Conservation (phyloP, 23 tunicate species). For the Styela clava region DNA sequence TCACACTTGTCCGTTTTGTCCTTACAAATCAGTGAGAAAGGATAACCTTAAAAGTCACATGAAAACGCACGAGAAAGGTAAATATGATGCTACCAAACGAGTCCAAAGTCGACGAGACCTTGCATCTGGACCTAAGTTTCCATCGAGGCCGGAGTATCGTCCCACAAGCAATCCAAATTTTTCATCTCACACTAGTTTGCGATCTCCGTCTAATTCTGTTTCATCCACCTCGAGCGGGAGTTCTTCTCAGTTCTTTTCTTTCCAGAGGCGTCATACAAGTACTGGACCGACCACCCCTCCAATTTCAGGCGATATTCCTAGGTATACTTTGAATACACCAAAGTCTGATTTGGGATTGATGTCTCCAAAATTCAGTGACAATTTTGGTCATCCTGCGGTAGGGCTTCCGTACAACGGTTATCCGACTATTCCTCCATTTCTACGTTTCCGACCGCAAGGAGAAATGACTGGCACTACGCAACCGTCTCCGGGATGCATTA, state of each 20-base stretch:
- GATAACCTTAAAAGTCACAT: slow-evolving; percentile 97
- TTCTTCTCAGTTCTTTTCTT: neutral
- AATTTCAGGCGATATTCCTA: neutral
- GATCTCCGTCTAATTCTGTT: slow-evolving; percentile 6
- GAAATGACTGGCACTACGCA: neutral
- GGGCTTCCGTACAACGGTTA: neutral
- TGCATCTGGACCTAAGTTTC: neutral
- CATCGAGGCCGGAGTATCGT: slow-evolving; percentile 6
- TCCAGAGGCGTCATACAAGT: neutral
- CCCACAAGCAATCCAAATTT: neutral
- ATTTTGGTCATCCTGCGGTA: neutral
- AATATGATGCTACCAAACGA: slow-evolving; percentile 51
- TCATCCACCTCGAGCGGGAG: neutral
- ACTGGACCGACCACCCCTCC: neutral
- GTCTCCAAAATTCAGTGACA: neutral
- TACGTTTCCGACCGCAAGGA: neutral
- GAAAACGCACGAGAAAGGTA: slow-evolving; percentile 98
- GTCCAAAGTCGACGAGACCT: neutral
- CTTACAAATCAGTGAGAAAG: slow-evolving; percentile 96
- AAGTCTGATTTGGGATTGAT: neutral
- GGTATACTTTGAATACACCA: neutral
- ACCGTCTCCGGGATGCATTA: neutral
- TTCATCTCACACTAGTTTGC: neutral
- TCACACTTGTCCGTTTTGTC: slow-evolving; percentile 95
- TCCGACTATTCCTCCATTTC: neutral